Evolutionary conservation across 1,140 invertebrate genomes (phyloP), one percentile per base, ranked within the genome.

Genomic region (Drosophila virilis): DNA sequence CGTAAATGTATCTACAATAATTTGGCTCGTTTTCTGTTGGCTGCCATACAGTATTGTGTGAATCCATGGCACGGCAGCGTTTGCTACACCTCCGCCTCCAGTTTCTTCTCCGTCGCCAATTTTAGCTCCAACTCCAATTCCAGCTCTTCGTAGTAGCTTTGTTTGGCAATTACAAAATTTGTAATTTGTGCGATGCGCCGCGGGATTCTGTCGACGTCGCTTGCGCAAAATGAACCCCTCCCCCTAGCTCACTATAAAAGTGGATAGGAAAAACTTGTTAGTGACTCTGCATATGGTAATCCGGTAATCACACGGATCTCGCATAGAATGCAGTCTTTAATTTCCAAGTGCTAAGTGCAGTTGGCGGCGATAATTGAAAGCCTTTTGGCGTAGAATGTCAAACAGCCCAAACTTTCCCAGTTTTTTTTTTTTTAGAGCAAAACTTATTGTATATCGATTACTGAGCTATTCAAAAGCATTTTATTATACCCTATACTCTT

Each of bases 1-100:
- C 59, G 68, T 52, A 61, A 65, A 64, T 40, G 78, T 65, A 77
- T 74, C 66, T 77, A 75, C 82, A 86, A 81, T 85, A 85, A 85
- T 85, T 85, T 85, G 74, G 75, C 79, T 52, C 48, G 32, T 69
- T 88, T 68, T 69, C 60, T 7, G 35, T 68, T 28, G 58, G 48
- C 73, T 66, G 50, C 12, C 22, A 9, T 10, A 46, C 12, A 50
- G 13, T 57, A 84, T 80, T 86, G 83, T 86, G 82, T 78, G 73
- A 74, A 62, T 74, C 66, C 13, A 57, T 43, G 45, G n/a, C 15
- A 10, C 4, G 33, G 54, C 10, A 32, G 15, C n/a, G 58, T 22
- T 42, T 10, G 28, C 42, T 1, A 13, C 52, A 33, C 28, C 54
- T 28, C 57, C 17, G 8, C 28, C 37, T 33, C 8, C 15, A 13